Evolutionary conservation across 2,888 invertebrate genomes (phyloP), one percentile per base, ranked within the genome.

Genomic region (Protonemura montana): DNA sequence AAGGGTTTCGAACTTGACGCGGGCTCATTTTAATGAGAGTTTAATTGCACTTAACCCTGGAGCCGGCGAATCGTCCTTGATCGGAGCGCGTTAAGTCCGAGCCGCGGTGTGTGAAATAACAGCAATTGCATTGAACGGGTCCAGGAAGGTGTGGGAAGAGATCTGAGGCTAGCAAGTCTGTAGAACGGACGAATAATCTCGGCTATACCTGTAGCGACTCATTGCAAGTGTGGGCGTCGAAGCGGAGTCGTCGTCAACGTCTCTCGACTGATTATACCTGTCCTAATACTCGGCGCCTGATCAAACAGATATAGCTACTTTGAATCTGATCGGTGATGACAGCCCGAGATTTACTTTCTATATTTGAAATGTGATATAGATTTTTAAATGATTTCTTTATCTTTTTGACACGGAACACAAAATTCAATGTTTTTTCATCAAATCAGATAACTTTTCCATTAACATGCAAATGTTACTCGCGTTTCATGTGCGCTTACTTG

Each of bases 41-140:
- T 78, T 78, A 78, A 78, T 78, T 78, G 78, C 78, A 26, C 28
- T 78, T 78, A 28, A 78, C 27, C 78, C 78, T 28, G 78, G 28
- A 78, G 78, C 27, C 28, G 26, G 26, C 28, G 27, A n/a, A 27
- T 21, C 28, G 78, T 78, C 78, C 78, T 78, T 78, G 78, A n/a
- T 78, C 1, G 16, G 59, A 59, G 3, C 35, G 35, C 35, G 35
- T 35, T 10, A 35, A 10, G 1, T 13, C 59, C 21, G 6, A 78
- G 78, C 28, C 26, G 5, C 28, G 26, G 6, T 59, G 59, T 59
- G 59, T 59, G 21, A 27, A 78, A 78, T 78, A 78, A 78, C 78
- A 27, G 6, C 28, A 27, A 28, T 78, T 78, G 78, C 78, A 78
- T 78, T 28, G 78, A 28, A 78, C 78, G 1, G 28, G 78, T 78